Conservation (phyloP, 2,113 vertebrate genomes). For the Catharus bicknelli region DNA sequence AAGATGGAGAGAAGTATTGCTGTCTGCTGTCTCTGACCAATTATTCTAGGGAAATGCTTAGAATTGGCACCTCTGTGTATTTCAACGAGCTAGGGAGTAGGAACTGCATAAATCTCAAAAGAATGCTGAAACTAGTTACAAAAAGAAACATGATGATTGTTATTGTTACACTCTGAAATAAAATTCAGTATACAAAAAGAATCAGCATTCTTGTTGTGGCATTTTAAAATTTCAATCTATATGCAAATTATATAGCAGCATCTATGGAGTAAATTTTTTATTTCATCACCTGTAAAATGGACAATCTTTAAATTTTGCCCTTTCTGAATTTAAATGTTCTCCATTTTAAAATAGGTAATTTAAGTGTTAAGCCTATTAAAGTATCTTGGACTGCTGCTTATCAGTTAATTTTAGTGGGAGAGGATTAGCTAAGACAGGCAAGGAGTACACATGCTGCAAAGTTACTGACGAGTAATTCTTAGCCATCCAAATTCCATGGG, state of each 20-base stretch:
- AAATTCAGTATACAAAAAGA: not conserved
- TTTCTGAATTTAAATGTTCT: slow-evolving; percentile 35
- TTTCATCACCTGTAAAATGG: slow-evolving; percentile 31
- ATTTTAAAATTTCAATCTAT: slow-evolving; percentile 32
- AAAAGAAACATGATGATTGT: not conserved
- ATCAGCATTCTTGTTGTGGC: slow-evolving; percentile 10
- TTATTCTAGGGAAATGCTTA: not conserved
- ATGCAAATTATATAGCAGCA: slow-evolving; percentile 34
- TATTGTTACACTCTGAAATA: not conserved
- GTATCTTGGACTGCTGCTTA: not conserved
- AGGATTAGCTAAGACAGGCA: not conserved
- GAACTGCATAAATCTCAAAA: not conserved
- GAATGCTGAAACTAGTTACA: slow-evolving; percentile 29
- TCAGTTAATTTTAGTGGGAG: slow-evolving; percentile 8
- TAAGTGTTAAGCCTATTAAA: slow-evolving; percentile 30
- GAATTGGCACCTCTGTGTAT: not conserved
- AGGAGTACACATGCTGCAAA: not conserved
- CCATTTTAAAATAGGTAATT: slow-evolving; percentile 30
- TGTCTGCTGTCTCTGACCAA: not conserved
- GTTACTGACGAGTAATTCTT: not conserved
- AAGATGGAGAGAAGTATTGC: not conserved
- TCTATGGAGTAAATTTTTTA: not conserved
- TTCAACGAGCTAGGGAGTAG: slow-evolving; percentile 1
- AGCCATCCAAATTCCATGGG: not conserved
- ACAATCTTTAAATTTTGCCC: slow-evolving; percentile 7